A percentile compares a stretch with the other conserved stretches of the same genome.
Conservation (phyloP, 2,797 vertebrate genomes). For the Caiman crocodilus region DNA sequence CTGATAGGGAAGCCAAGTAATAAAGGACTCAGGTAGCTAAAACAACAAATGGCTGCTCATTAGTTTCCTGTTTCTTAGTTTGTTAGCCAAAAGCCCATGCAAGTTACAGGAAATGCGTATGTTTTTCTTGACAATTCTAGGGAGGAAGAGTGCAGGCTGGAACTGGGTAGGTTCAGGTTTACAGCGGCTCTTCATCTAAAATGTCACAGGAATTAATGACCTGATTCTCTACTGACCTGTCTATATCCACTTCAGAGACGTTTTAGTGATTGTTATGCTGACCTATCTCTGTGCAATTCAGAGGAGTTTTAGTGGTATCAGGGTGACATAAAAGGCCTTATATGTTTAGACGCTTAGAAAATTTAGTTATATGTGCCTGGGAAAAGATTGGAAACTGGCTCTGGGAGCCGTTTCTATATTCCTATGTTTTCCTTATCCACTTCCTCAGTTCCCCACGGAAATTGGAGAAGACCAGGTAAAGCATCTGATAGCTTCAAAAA, state of each 20-base stretch:
- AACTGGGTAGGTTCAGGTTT: neutral
- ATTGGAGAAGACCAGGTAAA: neutral
- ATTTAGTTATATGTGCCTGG: fast-evolving
- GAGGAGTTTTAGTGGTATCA: neutral
- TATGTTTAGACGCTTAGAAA: fast-evolving
- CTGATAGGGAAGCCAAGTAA: constrained; percentile 16
- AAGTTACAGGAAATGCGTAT: neutral
- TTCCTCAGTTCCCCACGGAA: neutral
- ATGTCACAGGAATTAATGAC: neutral
- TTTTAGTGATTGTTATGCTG: neutral
- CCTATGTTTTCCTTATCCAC: neutral
- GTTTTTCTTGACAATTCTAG: constrained; percentile 16
- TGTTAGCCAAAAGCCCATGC: constrained; percentile 8
- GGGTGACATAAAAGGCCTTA: neutral
- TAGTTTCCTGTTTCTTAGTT: neutral
- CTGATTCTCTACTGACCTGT: neutral
- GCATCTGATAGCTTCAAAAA: neutral
- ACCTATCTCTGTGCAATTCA: neutral
- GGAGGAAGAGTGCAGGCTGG: neutral
- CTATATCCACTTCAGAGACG: neutral
- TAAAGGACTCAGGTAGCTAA: neutral
- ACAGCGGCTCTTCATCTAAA: neutral
- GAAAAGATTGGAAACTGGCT: fast-evolving
- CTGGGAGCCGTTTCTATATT: neutral
- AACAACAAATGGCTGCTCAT: constrained; percentile 2